Base-by-base conservation (phyloP, 1,140 invertebrate genomes). In the Druon quercuslanigerum region DNA sequence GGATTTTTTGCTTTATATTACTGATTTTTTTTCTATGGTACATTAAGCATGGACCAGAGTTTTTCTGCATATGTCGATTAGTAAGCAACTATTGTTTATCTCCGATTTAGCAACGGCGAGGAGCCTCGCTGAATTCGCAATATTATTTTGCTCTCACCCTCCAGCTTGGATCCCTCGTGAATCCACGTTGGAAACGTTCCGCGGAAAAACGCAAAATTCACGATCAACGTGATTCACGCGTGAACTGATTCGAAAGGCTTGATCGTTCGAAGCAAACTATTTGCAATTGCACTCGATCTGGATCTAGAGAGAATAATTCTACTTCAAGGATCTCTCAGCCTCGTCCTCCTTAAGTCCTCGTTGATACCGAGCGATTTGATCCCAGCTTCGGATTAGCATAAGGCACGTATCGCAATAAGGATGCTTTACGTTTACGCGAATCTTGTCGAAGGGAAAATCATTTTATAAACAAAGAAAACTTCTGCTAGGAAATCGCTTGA, bases 251-350 rank as follows among this genome's bases (percentile, higher is more conserved):
- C 77, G 81, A 83, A 80, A 83, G 80, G 78, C 75, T 76, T 76
- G 73, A 81, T 74, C 81, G 77, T 72, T 74, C 74, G 20, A 74
- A 77, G 75, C 76, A 60, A 72, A 77, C 71, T 82, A 82, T 83
- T 83, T 81, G 77, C 77, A 77, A 81, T 74, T 79, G 57, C 79
- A 78, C 80, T 82, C 78, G 80, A 86, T 85, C 85, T 84, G 80
- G 81, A 83, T 86, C 81, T 84, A 82, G 81, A 66, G 25, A 66
- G 84, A 87, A 87, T 87, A 86, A 88, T 85, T 89, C 83, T 85
- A 80, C 81, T 84, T 89, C 85, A 89, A 89, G 87, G 86, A 88
- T 87, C 79, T 60, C 73, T 78, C 82, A 84, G 73, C 83, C 82
- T 85, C 80, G 86, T 85, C 81, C 84, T 78, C 78, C 76, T 88